These are phyloP conservation scores for Andrena minutula DNA, from an alignment of 2,888 invertebrate genomes.

Conservation along the genomic window DNA sequence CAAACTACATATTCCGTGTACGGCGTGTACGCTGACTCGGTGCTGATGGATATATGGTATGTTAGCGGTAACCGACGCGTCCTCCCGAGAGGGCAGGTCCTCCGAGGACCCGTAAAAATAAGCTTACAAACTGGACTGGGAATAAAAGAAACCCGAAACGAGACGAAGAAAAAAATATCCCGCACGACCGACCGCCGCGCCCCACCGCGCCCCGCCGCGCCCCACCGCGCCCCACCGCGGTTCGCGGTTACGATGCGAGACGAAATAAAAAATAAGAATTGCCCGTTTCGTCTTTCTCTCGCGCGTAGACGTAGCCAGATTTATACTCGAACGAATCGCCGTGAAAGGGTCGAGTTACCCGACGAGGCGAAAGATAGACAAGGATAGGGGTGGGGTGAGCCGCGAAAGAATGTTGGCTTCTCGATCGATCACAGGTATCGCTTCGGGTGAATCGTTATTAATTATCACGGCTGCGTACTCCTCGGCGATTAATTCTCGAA, in stretches of 20 bases:
- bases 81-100: not conserved
- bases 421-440: conserved; percentile 58
- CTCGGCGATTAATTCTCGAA: conserved; percentile 15
- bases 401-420: conserved; percentile 56
- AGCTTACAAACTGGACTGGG: conserved; percentile 19
- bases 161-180: conserved; percentile 67
- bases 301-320: conserved; percentile 68
- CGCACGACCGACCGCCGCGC: conserved; percentile 67
- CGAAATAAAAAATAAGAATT: conserved; percentile 53
- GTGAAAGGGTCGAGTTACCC: conserved; percentile 68
- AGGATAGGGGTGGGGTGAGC: conserved; percentile 53
- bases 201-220: no score
- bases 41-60: not conserved
- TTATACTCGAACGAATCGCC: conserved; percentile 74
- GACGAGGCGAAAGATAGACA: conserved; percentile 50
- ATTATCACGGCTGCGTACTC: conserved; percentile 29
- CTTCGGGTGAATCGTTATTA: conserved; percentile 48
- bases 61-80: conserved; percentile 2
- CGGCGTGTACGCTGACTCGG: not conserved
- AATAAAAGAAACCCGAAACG: no score
- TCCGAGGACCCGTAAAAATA: conserved; percentile 32
- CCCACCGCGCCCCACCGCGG: no score
- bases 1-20: not conserved
- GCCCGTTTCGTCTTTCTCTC: conserved; percentile 56
- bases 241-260: conserved; percentile 73